Conservation (phyloP, 2,113 vertebrate genomes). For the Hemichromis elongatus region DNA sequence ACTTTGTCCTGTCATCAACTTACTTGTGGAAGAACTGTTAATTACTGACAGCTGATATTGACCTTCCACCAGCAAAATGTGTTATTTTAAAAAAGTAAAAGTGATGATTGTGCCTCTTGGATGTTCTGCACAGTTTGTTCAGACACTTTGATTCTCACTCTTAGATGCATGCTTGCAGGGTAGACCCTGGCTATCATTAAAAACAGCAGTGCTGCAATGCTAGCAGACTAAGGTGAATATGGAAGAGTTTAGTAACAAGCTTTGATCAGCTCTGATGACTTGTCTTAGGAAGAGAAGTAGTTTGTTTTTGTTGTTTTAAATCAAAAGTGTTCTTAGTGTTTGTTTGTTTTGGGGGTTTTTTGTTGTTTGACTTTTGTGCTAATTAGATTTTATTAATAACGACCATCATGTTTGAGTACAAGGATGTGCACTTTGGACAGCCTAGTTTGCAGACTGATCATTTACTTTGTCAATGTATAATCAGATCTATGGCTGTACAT, state of each 20-base stretch:
- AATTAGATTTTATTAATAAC: neutral
- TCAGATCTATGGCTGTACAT: neutral
- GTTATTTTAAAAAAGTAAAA: neutral
- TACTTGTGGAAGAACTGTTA: neutral
- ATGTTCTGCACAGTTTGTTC: neutral
- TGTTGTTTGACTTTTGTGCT: neutral
- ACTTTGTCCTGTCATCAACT: neutral
- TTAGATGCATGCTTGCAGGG: neutral
- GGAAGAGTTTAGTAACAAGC: neutral
- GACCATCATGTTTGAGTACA: neutral
- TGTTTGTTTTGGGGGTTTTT: neutral
- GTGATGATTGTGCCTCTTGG: neutral
- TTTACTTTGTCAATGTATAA: neutral
- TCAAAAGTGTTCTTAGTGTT: neutral
- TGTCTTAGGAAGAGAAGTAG: too few species aligned
- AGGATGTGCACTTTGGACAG: neutral
- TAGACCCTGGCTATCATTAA: neutral
- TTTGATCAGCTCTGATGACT: neutral
- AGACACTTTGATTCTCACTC: neutral
- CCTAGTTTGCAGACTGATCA: neutral
- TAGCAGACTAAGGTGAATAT: neutral
- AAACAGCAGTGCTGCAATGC: neutral
- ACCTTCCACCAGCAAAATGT: neutral
- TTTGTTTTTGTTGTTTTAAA: neutral
- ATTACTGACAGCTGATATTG: neutral